Evolutionary conservation across 1,140 invertebrate species (phyloP), one percentile per base, ranked within the genome.

Genomic region (Pomacea maculata): DNA sequence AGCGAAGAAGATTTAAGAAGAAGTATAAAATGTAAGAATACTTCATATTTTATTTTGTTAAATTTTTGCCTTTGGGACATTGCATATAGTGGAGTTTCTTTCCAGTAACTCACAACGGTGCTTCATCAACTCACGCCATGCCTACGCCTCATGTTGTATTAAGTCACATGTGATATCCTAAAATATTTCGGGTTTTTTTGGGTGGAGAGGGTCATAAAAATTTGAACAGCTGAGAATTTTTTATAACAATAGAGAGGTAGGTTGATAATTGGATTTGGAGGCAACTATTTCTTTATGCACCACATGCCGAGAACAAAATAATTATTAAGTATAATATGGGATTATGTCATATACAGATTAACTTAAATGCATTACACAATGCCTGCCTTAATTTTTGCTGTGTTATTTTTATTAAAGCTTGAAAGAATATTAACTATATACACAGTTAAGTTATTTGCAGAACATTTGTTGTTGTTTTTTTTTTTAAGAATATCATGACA

Each of bases 1-100:
- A 55, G 34, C 61, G 34, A 79, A 70, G 65, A 70, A 57, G 29
- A 57, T 25, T 25, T 79, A 1, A 19, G n/a, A 19, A 79, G 14
- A 25, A 79, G 65, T 68, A n/a, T 75, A 57, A 75, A 75, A 21
- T 45, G 78, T 79, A 45, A 34, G 12, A 25, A 15, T 67, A 11
- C 25, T n/a, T 34, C 64, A 54, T 14, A 17, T 52, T n/a, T 17
- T 6, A 55, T 29, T 21, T 54, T n/a, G 11, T 54, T 15, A 17
- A 25, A 5, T 54, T 75, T 9, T 10, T 57, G 45, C 5, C 4
- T 34, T 72, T 2, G 52, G 54, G 29, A 75, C 34, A 45, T 45
- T 45, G 34, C 6, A 45, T 45, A 45, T 45, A 6, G 34, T 45
- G 6, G 34, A 45, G 34, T 45, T 45, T 45, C 6, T 45, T 45